These are phyloP conservation scores for Ceryle rudis DNA, from an alignment of 2,797 vertebrate genomes.

Conservation along the genomic window DNA sequence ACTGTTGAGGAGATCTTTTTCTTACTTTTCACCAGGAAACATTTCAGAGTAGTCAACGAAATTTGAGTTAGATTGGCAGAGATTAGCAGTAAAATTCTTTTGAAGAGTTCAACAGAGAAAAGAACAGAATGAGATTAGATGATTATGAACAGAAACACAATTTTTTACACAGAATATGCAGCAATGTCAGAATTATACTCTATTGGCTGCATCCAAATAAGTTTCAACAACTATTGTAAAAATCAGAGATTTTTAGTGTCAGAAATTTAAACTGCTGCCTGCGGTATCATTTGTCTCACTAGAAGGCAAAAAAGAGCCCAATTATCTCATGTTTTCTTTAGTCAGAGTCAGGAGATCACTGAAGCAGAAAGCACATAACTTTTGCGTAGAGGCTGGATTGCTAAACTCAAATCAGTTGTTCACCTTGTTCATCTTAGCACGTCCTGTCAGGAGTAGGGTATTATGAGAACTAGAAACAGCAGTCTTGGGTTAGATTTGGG, in stretches of 20 bases:
- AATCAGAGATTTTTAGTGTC: neutral
- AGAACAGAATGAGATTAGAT: neutral
- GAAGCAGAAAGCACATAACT: neutral
- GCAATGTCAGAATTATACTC: neutral
- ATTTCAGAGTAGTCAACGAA: neutral
- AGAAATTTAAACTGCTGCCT: neutral
- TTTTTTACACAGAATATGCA: neutral
- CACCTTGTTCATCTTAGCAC: neutral
- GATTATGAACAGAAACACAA: neutral
- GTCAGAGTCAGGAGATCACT: neutral
- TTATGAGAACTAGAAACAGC: neutral
- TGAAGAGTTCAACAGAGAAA: neutral
- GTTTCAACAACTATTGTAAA: neutral
- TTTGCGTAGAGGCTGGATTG: rapidly evolving
- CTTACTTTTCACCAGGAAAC: neutral
- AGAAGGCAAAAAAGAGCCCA: neutral
- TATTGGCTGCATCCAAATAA: neutral
- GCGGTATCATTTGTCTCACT: neutral
- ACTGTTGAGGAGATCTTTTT: neutral
- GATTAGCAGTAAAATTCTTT: neutral
- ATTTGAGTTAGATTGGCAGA: neutral
- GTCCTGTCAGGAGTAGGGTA: neutral
- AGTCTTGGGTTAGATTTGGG: neutral
- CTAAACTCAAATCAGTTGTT: neutral
- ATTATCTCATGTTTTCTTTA: neutral